phyloP scores from a whole-genome alignment of 2,888 invertebrate species.

The Ferrisia virgata region DNA sequence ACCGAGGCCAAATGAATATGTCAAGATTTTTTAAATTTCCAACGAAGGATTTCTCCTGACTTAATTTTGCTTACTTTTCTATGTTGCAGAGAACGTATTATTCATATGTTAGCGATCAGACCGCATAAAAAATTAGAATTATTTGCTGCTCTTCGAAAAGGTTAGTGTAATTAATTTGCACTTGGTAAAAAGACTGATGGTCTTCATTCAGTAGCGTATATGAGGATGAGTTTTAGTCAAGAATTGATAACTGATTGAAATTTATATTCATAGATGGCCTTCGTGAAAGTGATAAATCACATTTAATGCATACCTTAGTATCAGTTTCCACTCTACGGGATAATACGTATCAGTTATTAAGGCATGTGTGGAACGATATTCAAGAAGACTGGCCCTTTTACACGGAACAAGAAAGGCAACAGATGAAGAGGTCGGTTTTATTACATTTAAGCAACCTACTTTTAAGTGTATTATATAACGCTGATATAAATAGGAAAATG shows the following conservation, averaged over 20 bases:
- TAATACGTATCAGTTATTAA: constrained; percentile 83
- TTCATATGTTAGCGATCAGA: constrained; percentile 88
- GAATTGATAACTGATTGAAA: constrained; percentile 4
- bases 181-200: background rate
- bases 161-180: constrained; percentile 59
- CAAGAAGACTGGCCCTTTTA: constrained; percentile 94
- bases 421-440: constrained; percentile 63
- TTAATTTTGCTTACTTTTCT: background rate
- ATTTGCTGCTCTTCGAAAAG: constrained; percentile 73
- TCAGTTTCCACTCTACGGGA: constrained; percentile 69
- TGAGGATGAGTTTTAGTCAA: background rate
- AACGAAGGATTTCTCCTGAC: background rate
- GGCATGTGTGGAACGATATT: constrained; percentile 88
- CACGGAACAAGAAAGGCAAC: constrained; percentile 80
- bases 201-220: background rate
- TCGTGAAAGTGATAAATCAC: constrained; percentile 74
- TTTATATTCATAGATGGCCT: constrained; percentile 59
- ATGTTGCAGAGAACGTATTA: constrained; percentile 61
- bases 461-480: background rate
- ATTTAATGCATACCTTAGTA: constrained; percentile 71
- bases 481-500: background rate
- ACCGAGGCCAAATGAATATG: background rate
- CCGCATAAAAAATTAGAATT: constrained; percentile 92
- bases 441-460: background rate
- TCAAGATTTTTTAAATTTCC: background rate